Evolutionary conservation across 1,140 invertebrate genomes (phyloP).

Genomic region (Tigriopus japonicus): DNA sequence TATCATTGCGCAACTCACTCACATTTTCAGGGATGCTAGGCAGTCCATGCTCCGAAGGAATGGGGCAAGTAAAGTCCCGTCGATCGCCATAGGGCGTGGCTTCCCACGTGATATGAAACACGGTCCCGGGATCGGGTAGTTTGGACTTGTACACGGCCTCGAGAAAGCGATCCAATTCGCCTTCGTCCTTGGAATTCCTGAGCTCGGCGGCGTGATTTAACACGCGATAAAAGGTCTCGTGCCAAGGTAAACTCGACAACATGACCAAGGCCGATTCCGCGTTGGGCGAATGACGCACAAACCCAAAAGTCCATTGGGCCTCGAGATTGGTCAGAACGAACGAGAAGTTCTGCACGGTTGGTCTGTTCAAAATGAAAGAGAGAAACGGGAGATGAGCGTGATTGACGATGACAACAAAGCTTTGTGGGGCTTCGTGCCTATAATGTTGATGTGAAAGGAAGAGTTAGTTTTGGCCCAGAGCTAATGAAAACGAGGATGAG

Average conservation of each 20-base stretch:
- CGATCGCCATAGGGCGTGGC: not conserved
- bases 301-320: constrained; percentile 88
- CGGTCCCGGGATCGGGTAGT: constrained; percentile 33
- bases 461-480: too few species aligned
- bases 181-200: constrained; percentile 28
- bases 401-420: too few species aligned
- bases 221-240: constrained; percentile 75
- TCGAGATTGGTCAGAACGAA: constrained; percentile 82
- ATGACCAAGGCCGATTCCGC: constrained; percentile 53
- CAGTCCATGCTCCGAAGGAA: constrained; percentile 51
- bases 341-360: constrained; percentile 60
- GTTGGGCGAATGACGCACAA: constrained; percentile 73
- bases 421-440: too few species aligned
- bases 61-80: constrained; percentile 1
- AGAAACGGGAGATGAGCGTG: too few species aligned
- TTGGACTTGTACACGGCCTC: constrained; percentile 40
- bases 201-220: constrained; percentile 40
- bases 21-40: constrained; percentile 89
- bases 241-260: constrained; percentile 76
- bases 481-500: too few species aligned
- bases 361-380: too few species aligned
- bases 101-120: constrained; percentile 24
- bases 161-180: constrained; percentile 39
- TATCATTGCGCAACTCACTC: too few species aligned
- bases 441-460: too few species aligned